A percentile compares a stretch with the other conserved stretches of the same genome.
These are phyloP conservation scores for Rhineura floridana DNA, from an alignment of 2,113 vertebrate genomes.

Conservation along the genomic window DNA sequence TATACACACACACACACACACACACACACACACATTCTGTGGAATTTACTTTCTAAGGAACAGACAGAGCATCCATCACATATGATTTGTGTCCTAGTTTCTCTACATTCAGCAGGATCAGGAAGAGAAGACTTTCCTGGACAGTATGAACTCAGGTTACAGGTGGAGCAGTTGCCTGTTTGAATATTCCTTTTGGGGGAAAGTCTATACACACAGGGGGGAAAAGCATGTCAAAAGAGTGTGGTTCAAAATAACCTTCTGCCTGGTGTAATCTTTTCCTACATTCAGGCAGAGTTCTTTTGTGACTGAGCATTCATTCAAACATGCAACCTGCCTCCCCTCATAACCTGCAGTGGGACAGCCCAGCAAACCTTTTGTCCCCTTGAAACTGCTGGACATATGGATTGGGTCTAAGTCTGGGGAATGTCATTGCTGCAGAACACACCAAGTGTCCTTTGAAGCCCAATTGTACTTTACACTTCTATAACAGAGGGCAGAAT, in stretches of 20 bases:
- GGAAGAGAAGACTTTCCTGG: background rate
- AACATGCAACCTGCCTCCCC: background rate
- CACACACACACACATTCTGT: no score
- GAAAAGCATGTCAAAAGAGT: no score
- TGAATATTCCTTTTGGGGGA: background rate
- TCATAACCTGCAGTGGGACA: background rate
- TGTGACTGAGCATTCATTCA: background rate
- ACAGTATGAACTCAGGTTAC: background rate
- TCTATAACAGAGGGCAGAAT: background rate
- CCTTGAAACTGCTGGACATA: background rate
- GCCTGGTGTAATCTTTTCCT: no score
- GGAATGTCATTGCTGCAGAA: background rate
- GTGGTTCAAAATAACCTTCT: no score
- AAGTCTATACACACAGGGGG: no score
- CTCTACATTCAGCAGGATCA: background rate
- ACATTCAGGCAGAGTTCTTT: background rate
- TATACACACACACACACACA: no score
- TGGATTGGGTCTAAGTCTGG: background rate
- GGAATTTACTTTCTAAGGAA: background rate
- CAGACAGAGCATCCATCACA: background rate
- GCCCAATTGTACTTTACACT: background rate
- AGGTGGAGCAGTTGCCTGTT: background rate
- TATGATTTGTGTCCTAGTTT: background rate
- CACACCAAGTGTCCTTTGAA: background rate
- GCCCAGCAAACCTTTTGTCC: background rate